Percentiles rank a stretch among this genome's conserved stretches.
Evolutionary conservation across 2,797 vertebrate genomes (phyloP).

Genomic region (Muscicapa comitata): DNA sequence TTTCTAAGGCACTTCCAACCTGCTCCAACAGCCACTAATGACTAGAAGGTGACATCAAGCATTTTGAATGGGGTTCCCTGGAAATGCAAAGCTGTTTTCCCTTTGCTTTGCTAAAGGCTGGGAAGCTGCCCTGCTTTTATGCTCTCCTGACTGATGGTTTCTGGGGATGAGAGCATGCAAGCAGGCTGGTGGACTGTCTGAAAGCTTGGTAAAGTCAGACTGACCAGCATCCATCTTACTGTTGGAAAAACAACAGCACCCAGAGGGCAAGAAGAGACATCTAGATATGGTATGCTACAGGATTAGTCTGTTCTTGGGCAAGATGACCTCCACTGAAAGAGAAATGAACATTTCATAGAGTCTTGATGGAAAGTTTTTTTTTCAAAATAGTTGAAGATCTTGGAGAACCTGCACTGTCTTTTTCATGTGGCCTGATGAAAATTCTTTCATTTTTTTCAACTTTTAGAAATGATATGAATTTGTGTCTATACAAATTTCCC

Average conservation of each 20-base stretch:
- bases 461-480: neutral
- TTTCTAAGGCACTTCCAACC: neutral
- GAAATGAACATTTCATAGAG: neutral
- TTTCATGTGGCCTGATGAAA: neutral
- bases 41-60: neutral
- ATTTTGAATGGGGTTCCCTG: neutral
- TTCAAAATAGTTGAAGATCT: neutral
- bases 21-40: neutral
- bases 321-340: neutral
- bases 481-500: neutral
- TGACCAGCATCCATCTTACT: neutral
- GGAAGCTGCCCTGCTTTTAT: neutral
- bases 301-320: neutral
- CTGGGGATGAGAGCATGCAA: rapidly evolving
- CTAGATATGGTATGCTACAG: neutral
- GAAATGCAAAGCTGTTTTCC: neutral
- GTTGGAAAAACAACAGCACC: neutral
- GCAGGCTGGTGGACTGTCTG: rapidly evolving
- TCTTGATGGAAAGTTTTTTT: neutral
- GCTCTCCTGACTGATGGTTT: neutral
- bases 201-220: neutral
- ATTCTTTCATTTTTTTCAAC: neutral
- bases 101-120: neutral
- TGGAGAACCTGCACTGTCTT: neutral
- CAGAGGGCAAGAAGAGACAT: neutral